Percentiles rank a stretch among this genome's conserved stretches.
These are phyloP conservation scores for Champsocephalus gunnari DNA, from an alignment of 2,797 vertebrate genomes.

Conservation along the genomic window DNA sequence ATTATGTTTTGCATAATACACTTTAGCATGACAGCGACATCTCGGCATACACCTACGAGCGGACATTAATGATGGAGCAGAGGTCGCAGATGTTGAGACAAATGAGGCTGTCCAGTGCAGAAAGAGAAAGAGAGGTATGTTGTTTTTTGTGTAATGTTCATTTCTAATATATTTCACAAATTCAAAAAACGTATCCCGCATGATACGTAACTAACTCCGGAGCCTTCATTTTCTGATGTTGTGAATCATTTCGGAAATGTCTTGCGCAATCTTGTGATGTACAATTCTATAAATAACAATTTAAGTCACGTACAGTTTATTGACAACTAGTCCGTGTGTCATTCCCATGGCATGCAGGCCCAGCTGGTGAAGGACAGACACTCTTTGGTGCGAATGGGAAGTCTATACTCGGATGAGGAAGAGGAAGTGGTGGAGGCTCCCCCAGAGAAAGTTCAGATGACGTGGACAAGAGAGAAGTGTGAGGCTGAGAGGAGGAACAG, in stretches of 20 bases:
- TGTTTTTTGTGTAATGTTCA: neutral
- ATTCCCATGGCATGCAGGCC: slow-evolving; percentile 81
- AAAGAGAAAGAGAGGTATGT: slow-evolving; percentile 93
- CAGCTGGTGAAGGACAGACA: slow-evolving; percentile 97
- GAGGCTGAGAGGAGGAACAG: slow-evolving; percentile 89
- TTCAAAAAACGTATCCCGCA: neutral
- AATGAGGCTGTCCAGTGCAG: slow-evolving; percentile 95
- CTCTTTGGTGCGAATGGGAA: slow-evolving; percentile 93
- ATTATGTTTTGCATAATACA: neutral
- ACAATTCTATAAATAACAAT: neutral
- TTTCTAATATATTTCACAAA: neutral
- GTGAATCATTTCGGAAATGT: neutral
- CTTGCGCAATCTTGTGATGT: neutral
- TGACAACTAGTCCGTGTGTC: neutral
- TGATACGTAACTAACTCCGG: neutral
- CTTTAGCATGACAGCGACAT: slow-evolving; percentile 95
- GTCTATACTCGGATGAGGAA: slow-evolving; percentile 95
- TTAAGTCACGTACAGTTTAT: neutral
- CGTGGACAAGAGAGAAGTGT: slow-evolving; percentile 94
- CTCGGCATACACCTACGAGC: slow-evolving; percentile 97
- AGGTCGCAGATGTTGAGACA: slow-evolving; percentile 98
- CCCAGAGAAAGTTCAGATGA: slow-evolving; percentile 95
- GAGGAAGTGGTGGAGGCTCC: slow-evolving; percentile 90
- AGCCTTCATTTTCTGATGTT: neutral
- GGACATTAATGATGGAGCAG: slow-evolving; percentile 99